Base-by-base conservation (phyloP, 1,140 invertebrate species). In the Drosophila pseudoobscura region DNA sequence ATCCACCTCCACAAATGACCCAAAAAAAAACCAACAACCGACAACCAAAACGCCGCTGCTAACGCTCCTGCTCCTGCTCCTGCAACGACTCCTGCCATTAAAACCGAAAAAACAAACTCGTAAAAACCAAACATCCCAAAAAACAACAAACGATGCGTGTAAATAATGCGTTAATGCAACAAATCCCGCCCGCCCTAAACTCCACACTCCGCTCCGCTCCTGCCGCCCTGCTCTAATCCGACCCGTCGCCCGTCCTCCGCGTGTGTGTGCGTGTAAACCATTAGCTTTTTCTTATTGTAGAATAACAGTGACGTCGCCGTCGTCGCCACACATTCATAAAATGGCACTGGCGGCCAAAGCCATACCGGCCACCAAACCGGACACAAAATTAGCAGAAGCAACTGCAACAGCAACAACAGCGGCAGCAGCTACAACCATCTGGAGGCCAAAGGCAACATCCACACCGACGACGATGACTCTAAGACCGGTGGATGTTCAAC, bases 281-380 rank as follows among this genome's bases (percentile, higher is more conserved):
- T 78, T 82, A 90, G 88, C 77, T 85, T 91, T 89, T 90, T 91
- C 82, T 88, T 90, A 77, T 91, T 91, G 64, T 91, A 91, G 90
- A 80, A 79, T 91, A 66, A 91, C 90, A 65, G 72, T 91, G 76
- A 91, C 90, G 61, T 91, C 90, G 75, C 90, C 90, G 64, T 91
- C 90, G 70, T 90, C 90, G 70, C 79, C 90, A 73, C 79, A 91
- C 74, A 90, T 91, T 62, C 89, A 90, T 66, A 91, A 91, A 69
- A 57, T 91, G 85, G 89, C 85, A 65, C 45, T 74, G 71, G 75
- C 75, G 64, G 89, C 89, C 63, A 87, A 87, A 87, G 82, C 82
- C 82, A 87, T 87, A 88, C 83, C 82, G 82, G 82, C 62, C 45
- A 17, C 46, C 47, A 75, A 88, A 58, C 83, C 82, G 82, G 82